Percentiles rank a stretch among this genome's conserved stretches.
Evolutionary conservation across 2,888 invertebrate species (phyloP).

Genomic region (Eubasilissa splendida): DNA sequence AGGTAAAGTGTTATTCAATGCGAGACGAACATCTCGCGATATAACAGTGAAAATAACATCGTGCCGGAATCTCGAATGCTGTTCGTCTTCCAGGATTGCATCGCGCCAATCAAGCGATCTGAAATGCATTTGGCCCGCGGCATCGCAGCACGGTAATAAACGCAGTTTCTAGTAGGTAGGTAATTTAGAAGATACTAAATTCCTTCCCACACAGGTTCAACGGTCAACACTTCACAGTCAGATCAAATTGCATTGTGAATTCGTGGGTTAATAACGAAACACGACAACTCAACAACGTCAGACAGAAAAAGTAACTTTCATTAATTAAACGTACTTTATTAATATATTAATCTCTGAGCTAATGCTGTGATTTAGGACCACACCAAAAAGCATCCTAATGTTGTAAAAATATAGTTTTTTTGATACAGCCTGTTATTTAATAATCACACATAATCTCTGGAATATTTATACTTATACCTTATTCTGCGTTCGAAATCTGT

Average conservation of each 20-base stretch:
- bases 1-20: neutral
- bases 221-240: slow-evolving; percentile 36
- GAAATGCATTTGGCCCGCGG: slow-evolving; percentile 20
- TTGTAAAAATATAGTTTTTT: no score
- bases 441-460: no score
- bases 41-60: no score
- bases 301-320: no score
- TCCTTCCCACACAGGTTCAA: slow-evolving; percentile 38
- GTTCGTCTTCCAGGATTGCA: neutral
- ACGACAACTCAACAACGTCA: neutral
- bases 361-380: no score
- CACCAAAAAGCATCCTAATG: no score
- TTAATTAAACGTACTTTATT: no score
- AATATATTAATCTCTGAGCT: no score
- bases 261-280: slow-evolving; percentile 18
- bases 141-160: slow-evolving; percentile 2
- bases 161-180: slow-evolving; percentile 14
- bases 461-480: no score
- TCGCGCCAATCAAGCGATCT: neutral
- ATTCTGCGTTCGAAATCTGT: no score
- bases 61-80: no score
- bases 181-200: slow-evolving; percentile 26
- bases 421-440: no score
- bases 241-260: neutral
- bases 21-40: neutral